These are phyloP conservation scores for Trigoniulus corallinus DNA, from an alignment of 1,140 invertebrate species.

Conservation along the genomic window DNA sequence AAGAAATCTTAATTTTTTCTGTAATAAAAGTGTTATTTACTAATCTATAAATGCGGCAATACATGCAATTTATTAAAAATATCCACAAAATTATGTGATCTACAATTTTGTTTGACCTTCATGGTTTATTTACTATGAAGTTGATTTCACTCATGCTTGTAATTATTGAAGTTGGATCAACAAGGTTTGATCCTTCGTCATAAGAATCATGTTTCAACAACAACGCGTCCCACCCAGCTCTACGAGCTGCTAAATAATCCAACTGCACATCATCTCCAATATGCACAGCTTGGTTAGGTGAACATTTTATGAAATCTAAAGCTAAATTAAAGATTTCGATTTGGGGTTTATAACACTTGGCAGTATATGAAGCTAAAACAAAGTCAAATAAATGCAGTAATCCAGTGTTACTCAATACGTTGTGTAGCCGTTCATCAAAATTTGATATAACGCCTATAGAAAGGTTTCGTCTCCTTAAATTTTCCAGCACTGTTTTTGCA, in stretches of 20 bases:
- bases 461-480: constrained; percentile 25
- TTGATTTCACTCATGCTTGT: too few relatives aligned
- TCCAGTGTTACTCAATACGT: constrained; percentile 42
- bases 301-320: constrained; percentile 21
- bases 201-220: too few relatives aligned
- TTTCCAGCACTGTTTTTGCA: constrained; percentile 39
- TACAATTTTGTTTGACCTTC: too few relatives aligned
- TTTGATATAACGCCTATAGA: constrained; percentile 62
- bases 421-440: constrained; percentile 59
- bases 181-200: too few relatives aligned
- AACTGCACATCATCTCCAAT: constrained; percentile 56
- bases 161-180: too few relatives aligned
- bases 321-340: constrained; percentile 53
- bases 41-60: too few relatives aligned
- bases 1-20: too few relatives aligned
- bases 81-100: too few relatives aligned
- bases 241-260: constrained; percentile 58
- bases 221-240: constrained; percentile 54
- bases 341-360: constrained; percentile 56
- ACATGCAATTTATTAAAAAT: too few relatives aligned
- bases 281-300: constrained; percentile 49
- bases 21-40: too few relatives aligned
- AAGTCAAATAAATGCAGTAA: constrained; percentile 57
- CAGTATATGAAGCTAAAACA: constrained; percentile 54
- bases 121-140: too few relatives aligned